Conservation (phyloP, 2,113 vertebrate genomes). For the Sceloporus undulatus region DNA sequence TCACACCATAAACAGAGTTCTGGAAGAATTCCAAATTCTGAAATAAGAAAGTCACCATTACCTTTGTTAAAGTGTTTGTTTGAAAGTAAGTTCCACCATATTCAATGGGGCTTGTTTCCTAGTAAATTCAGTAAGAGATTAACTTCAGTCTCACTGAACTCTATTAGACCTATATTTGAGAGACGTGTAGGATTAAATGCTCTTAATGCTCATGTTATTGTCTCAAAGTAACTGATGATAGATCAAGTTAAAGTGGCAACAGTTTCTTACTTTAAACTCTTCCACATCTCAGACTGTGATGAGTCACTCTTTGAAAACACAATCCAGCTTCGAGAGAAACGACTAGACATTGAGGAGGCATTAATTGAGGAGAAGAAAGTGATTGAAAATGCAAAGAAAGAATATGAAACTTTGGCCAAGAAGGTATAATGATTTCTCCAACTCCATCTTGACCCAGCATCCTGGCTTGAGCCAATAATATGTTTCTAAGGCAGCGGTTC, state of each 20-base stretch:
- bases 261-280: constrained; percentile 26
- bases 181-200: background rate
- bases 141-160: background rate
- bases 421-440: constrained; percentile 78
- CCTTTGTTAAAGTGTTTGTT: background rate
- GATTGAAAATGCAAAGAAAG: constrained; percentile 82
- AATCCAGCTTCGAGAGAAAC: constrained; percentile 83
- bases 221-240: constrained; percentile 9
- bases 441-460: constrained; percentile 1
- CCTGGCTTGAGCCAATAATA: background rate
- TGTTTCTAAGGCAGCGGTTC: background rate
- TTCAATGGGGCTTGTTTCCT: background rate
- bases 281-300: constrained; percentile 81
- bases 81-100: background rate
- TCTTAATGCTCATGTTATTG: background rate
- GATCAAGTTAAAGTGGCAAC: background rate
- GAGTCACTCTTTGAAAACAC: constrained; percentile 82
- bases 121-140: background rate
- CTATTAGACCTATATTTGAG: background rate
- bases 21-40: no score
- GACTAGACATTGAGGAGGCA: constrained; percentile 85
- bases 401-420: constrained; percentile 79
- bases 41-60: no score
- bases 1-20: no score
- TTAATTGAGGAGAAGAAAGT: constrained; percentile 84